Evolutionary conservation across 2,797 vertebrate genomes (phyloP), one percentile per base, ranked within the genome.

Genomic region (Epinephelus coioides): DNA sequence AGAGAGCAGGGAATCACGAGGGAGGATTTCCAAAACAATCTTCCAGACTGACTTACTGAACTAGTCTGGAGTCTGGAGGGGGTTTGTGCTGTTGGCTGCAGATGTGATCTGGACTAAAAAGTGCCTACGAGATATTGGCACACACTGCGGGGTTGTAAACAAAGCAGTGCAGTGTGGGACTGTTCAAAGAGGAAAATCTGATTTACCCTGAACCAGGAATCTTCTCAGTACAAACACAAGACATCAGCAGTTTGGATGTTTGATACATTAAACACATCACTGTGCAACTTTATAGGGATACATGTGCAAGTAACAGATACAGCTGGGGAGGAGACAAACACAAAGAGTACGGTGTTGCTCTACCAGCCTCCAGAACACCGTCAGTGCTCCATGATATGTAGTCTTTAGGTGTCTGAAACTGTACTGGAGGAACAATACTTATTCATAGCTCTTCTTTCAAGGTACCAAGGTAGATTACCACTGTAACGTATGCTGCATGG

Each of bases 1-100:
- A 91, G 90, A 88, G 82, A 88, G 79, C 76, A 9, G 79, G 86
- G 86, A 88, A 81, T 90, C 91, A 90, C 80, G 43, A 78, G 87
- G 88, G 90, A 90, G 76, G 88, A 78, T 86, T 90, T 87, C 87
- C 85, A 82, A 88, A 90, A 89, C 83, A 87, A 82, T 65, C 75
- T 72, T 73, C 73, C 85, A 83, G 86, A 84, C 85, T 71, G 88
- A 87, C 85, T 88, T 56, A n/a, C 27, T 85, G 82, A 81, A 78
- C 73, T 49, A 84, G 82, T 79, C 80, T 84, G 73, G 56, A 83
- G 81, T 61, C 87, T 70, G 79, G 81, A 82, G 87, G 86, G 79
- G 30, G 1, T 75, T 76, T 68, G 63, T 53, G 55, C 73, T 82
- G 84, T 19, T 69, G 87, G 82, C 86, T 77, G 83, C 80, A 87